phyloP scores from a whole-genome alignment of 30 jellyfish, hydroid and myxozoan species.

The Aurelia sp. region DNA sequence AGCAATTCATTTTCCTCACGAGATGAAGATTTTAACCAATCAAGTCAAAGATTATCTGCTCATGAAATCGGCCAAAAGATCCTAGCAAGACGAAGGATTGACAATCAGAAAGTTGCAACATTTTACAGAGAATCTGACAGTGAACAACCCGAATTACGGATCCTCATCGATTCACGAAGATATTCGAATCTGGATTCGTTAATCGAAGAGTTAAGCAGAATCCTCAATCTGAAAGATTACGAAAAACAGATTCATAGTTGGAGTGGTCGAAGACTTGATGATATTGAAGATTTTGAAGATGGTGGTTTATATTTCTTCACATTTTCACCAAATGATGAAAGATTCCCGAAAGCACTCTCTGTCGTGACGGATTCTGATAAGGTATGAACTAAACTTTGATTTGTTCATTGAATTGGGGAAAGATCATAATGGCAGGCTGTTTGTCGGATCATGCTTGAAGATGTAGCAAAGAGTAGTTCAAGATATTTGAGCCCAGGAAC shows the following conservation, averaged over 20 bases:
- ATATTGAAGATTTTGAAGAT: conserved; percentile 76
- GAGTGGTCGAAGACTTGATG: conserved; percentile 32
- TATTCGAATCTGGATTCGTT: conserved; percentile 37
- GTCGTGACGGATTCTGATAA: background rate
- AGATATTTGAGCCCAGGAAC: too few species aligned
- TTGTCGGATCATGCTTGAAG: too few species aligned
- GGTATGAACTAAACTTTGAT: background rate
- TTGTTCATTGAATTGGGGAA: too few species aligned
- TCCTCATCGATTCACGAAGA: conserved; percentile 53
- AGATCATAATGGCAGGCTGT: too few species aligned
- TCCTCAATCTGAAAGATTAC: conserved; percentile 52
- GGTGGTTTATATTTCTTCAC: conserved; percentile 74
- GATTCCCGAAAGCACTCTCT: conserved; percentile 43
- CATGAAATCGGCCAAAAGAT: background rate
- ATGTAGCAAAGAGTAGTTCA: too few species aligned
- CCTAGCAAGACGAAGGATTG: conserved; percentile 23
- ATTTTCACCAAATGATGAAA: conserved; percentile 26
- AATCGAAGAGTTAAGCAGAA: conserved; percentile 61
- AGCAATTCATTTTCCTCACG: background rate
- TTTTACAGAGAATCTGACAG: conserved; percentile 77
- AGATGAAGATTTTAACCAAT: background rate
- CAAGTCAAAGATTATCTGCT: background rate
- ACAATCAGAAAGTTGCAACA: conserved; percentile 67
- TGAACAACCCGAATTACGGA: conserved; percentile 68
- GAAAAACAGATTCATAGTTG: conserved; percentile 50